A percentile compares a stretch with the other conserved stretches of the same genome.
Conservation (phyloP, 2,888 invertebrate genomes). For the Caenorhabditis japonica region DNA sequence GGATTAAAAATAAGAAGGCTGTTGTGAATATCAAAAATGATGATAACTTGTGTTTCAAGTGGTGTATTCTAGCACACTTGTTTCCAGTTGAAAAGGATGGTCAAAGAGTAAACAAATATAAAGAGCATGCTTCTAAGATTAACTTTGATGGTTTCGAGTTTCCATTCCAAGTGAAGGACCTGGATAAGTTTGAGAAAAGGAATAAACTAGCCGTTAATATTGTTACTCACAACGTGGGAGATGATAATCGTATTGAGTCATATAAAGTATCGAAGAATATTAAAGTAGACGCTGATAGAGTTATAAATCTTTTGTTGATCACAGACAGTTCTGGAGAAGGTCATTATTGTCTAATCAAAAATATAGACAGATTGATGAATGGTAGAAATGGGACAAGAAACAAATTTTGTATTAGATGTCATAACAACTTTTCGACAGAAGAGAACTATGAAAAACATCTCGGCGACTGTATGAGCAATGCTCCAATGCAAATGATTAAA, state of each 20-base stretch:
- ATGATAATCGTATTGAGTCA: no score
- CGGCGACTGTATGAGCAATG: slow-evolving; percentile 56
- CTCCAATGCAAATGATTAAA: slow-evolving; percentile 41
- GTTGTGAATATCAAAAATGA: no score
- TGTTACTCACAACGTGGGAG: no score
- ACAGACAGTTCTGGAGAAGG: slow-evolving; percentile 36
- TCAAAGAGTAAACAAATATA: slow-evolving; percentile 54
- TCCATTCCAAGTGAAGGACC: slow-evolving; percentile 51
- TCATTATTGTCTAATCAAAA: slow-evolving; percentile 53
- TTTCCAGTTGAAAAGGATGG: no score
- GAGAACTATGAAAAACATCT: slow-evolving; percentile 46
- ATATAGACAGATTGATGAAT: slow-evolving; percentile 44
- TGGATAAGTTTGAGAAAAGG: slow-evolving; percentile 58
- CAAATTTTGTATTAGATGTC: slow-evolving; percentile 34
- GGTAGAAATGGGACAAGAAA: slow-evolving; percentile 32
- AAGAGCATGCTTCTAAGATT: slow-evolving; percentile 41
- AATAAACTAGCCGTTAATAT: slow-evolving; percentile 50
- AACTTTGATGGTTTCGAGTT: slow-evolving; percentile 54
- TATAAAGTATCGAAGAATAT: no score
- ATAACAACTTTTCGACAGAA: no score
- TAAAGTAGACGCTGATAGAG: no score
- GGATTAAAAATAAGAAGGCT: no score
- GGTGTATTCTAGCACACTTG: no score
- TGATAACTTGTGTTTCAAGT: no score
- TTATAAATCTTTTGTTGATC: no score